Evolutionary conservation across 2,888 invertebrate genomes (phyloP).

Genomic region (Hetaerina titia): DNA sequence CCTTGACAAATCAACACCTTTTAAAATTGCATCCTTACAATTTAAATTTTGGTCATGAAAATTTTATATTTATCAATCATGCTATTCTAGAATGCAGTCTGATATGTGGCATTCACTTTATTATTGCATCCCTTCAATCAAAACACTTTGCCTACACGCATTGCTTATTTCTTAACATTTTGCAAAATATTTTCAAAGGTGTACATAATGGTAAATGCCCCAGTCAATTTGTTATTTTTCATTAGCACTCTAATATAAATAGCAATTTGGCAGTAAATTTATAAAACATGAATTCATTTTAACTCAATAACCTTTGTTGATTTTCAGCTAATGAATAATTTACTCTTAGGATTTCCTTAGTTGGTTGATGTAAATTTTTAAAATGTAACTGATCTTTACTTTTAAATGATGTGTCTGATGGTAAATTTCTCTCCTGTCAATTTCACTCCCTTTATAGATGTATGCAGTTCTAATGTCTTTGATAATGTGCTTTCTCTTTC

Average conservation of each 20-base stretch:
- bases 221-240: not conserved
- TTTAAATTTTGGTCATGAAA: not conserved
- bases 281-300: not conserved
- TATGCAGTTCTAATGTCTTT: not conserved
- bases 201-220: not conserved
- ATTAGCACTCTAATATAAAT: constrained; percentile 11
- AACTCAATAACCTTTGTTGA: constrained; percentile 5
- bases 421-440: constrained; percentile 4
- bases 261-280: not conserved
- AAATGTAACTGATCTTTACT: not conserved
- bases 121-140: not conserved
- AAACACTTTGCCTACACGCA: constrained; percentile 23
- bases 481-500: constrained; percentile 24
- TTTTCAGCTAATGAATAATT: constrained; percentile 52
- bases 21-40: not conserved
- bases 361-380: not conserved
- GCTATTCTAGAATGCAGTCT: not conserved
- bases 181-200: not conserved
- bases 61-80: not conserved
- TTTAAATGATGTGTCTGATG: not conserved
- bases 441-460: not conserved
- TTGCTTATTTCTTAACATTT: not conserved
- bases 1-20: not conserved
- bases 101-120: not conserved
- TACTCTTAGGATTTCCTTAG: constrained; percentile 22